Evolutionary conservation across 2,797 vertebrate genomes (phyloP).

Genomic region (Sebastes kiyomatsui): DNA sequence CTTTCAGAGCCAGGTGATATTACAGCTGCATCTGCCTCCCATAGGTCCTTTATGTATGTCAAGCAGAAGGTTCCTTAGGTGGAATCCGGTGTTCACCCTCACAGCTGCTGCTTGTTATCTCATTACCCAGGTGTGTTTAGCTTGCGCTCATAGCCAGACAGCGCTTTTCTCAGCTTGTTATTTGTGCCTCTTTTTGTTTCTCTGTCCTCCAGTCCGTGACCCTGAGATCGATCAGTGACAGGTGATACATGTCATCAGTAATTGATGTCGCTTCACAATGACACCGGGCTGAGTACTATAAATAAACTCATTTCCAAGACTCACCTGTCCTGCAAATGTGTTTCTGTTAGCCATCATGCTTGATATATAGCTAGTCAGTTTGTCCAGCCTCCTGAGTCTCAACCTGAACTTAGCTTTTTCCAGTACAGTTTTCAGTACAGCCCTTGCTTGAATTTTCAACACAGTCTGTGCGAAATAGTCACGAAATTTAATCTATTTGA

Average conservation of each 20-base stretch:
- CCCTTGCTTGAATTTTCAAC: no score
- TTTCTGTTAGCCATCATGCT: not conserved
- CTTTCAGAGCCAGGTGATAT: not conserved
- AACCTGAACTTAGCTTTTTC: not conserved
- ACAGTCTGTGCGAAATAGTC: no score
- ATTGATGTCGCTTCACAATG: not conserved
- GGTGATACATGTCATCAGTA: conserved; percentile 4
- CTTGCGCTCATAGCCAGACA: not conserved
- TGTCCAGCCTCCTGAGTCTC: not conserved
- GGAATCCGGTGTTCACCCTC: not conserved
- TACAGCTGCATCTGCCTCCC: not conserved
- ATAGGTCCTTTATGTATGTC: not conserved
- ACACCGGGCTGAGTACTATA: not conserved
- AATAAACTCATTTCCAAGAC: not conserved
- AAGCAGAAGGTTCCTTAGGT: not conserved
- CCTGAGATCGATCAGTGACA: conserved; percentile 13
- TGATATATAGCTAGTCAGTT: not conserved
- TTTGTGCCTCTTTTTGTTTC: not conserved
- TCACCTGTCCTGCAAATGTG: not conserved
- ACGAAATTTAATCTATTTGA: no score
- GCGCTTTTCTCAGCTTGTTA: not conserved
- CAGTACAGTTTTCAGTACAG: not conserved
- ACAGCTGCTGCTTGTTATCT: conserved; percentile 13
- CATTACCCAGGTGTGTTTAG: not conserved
- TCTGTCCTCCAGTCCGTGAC: conserved; percentile 13